These are phyloP conservation scores for Mus musculus DNA, from an alignment of 2,113 vertebrate genomes.

Conservation along the genomic window DNA sequence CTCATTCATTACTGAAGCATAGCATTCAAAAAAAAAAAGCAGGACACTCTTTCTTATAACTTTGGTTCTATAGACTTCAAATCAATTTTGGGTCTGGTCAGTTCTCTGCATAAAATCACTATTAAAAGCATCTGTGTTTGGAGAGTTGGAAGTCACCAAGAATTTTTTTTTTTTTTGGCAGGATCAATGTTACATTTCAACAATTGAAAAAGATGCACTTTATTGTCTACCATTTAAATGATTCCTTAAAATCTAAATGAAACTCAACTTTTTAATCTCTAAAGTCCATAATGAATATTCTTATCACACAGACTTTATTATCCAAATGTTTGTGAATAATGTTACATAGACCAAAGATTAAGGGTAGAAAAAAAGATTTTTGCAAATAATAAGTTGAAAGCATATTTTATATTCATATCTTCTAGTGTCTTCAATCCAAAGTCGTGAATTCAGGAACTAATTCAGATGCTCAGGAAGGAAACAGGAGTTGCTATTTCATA, in stretches of 20 bases:
- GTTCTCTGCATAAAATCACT: not conserved
- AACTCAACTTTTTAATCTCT: not conserved
- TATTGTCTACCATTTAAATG: not conserved
- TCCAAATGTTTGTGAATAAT: not conserved
- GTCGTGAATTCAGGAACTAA: not conserved
- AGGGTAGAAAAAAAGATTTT: not conserved
- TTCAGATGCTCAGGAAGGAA: not conserved
- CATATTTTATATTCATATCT: not conserved
- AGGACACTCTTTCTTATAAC: not conserved
- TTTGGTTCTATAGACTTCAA: not conserved
- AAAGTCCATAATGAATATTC: not conserved
- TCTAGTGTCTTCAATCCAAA: not conserved
- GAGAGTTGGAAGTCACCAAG: not conserved
- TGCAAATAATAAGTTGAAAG: not conserved
- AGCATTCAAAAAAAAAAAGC: not conserved
- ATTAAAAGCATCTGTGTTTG: not conserved
- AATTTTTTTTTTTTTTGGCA: not conserved
- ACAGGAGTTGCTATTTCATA: not conserved
- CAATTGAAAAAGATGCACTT: not conserved
- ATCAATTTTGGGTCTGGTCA: not conserved
- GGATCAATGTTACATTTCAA: not conserved
- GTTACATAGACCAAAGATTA: not conserved
- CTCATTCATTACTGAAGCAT: not conserved
- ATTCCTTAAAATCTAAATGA: slow-evolving; percentile 15
- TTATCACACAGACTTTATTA: not conserved